Evolutionary conservation across 2,888 invertebrate species (phyloP).

Genomic region (Schizaphis graminum): DNA sequence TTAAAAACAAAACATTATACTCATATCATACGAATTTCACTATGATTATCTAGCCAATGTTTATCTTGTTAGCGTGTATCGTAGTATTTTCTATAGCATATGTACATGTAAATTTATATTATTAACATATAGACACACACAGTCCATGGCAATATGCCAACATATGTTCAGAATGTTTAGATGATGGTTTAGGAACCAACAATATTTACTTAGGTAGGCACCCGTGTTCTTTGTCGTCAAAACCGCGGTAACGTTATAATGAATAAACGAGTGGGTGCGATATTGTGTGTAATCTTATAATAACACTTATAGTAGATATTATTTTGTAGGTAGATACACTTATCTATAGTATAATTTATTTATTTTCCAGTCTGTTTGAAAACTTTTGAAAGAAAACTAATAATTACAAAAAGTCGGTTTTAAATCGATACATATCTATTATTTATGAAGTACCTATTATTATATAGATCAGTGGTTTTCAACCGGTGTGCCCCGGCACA

Average conservation of each 20-base stretch:
- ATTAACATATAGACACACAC: not conserved
- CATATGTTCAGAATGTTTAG: too few relatives aligned
- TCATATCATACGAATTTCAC: not conserved
- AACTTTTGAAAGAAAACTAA: not conserved
- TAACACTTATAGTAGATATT: too few relatives aligned
- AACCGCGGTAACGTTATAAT: not conserved
- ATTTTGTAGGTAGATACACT: not conserved
- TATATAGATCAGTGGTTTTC: too few relatives aligned
- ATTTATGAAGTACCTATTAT: too few relatives aligned
- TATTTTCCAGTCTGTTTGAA: not conserved
- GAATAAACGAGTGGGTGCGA: not conserved
- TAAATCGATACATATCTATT: not conserved
- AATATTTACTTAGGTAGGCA: not conserved
- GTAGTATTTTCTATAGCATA: not conserved
- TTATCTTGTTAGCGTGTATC: not conserved
- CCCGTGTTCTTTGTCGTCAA: not conserved
- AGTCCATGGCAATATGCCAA: not conserved
- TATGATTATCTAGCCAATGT: not conserved
- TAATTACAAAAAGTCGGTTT: not conserved
- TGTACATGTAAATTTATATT: not conserved
- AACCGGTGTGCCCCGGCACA: too few relatives aligned
- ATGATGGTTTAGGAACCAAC: not conserved
- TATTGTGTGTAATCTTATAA: not conserved
- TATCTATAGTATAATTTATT: not conserved
- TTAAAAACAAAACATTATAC: not conserved